Conservation (phyloP, 2,113 vertebrate genomes). For the Toxotes chatareus region DNA sequence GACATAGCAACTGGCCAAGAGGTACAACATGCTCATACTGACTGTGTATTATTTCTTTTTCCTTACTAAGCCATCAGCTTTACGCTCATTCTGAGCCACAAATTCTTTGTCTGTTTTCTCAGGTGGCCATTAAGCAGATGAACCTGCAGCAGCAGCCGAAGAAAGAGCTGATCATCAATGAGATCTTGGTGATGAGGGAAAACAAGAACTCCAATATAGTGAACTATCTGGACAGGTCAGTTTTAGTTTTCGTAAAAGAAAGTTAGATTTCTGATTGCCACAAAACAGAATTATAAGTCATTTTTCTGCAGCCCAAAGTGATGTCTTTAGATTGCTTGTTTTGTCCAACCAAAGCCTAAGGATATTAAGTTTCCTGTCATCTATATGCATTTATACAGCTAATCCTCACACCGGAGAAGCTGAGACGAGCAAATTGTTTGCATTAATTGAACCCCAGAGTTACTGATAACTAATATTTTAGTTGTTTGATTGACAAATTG, state of each 20-base stretch:
- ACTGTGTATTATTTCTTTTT: constrained; percentile 4
- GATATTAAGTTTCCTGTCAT: no score
- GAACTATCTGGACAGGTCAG: constrained; percentile 99
- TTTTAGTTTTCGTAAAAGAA: neutral
- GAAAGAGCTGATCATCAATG: constrained; percentile 99
- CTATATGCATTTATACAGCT: neutral
- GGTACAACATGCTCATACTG: constrained; percentile 74
- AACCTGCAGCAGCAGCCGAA: constrained; percentile 99
- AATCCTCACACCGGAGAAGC: neutral
- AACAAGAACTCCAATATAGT: constrained; percentile 99
- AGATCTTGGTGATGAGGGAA: constrained; percentile 99
- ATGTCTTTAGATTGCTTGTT: no score
- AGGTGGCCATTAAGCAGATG: constrained; percentile 99
- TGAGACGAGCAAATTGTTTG: no score
- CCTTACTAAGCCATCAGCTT: neutral
- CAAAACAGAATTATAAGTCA: no score
- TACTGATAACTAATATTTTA: neutral
- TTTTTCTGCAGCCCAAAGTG: no score
- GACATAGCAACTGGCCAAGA: constrained; percentile 98
- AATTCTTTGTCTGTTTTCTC: constrained; percentile 47
- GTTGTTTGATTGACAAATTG: neutral
- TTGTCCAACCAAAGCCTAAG: no score
- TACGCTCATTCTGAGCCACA: neutral
- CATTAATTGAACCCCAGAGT: neutral
- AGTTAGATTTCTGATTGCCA: no score